Evolutionary conservation across 2,888 invertebrate genomes (phyloP), one percentile per base, ranked within the genome.

Genomic region (Tanaodytes sp.): DNA sequence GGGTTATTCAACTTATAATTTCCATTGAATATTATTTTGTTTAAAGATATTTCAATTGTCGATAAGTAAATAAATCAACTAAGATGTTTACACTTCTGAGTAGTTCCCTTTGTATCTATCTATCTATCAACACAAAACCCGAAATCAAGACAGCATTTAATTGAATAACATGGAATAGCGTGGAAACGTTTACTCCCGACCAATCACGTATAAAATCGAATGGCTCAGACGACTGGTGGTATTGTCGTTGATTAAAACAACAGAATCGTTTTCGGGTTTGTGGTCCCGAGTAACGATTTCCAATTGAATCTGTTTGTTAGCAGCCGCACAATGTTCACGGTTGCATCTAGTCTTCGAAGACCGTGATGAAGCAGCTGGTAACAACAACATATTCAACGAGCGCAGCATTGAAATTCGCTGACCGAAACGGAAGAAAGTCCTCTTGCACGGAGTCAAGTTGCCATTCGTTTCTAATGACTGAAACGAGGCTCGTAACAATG

Each of bases 131-230:
- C 48, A 16, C 52, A 51, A 39, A 31, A 57, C 15, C 52, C 54
- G n/a, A 54, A 63, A 69, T 69, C 63, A 63, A 46, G 58, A 54
- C 58, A 27, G 30, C 63, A 30, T 63, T 58, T 62, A 67, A 67
- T 67, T 68, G 61, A 62, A 67, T 43, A 45, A 62, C 52, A 62
- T 57, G 33, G 62, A 62, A 68, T 58, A 58, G 46, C 31, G n/a
- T 45, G 33, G 45, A 33, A 67, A 36, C 51, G 20, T 51, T 49
- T 55, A 39, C 66, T 48, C 43, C 23, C 49, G 61, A 19, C 54
- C 61, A 67, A 61, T 67, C 43, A 48, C 55, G 61, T 49, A 67
- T 61, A 49, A 66, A 61, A 67, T 67, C 55, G 66, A 67, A 61
- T 67, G 14, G 61, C 49, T 61, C 33, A 42, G 43, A 27, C 19